phyloP scores from a whole-genome alignment of 2,888 invertebrate genomes.

The Diogma glabrata region DNA sequence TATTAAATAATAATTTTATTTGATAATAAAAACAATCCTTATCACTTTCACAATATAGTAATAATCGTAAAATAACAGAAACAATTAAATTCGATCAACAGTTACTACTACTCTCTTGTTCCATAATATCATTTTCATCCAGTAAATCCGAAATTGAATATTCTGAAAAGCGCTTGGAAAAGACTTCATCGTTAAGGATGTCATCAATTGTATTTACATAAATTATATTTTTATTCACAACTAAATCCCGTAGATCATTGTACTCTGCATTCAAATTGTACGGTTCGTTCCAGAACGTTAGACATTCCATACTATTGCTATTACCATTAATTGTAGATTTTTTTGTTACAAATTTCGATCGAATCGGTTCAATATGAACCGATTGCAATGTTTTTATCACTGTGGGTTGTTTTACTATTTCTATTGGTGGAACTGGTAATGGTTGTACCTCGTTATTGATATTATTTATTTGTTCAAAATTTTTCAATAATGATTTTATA shows the following conservation, averaged over 20 bases:
- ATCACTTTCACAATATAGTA: too few species aligned
- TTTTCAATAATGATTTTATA: constrained; percentile 4
- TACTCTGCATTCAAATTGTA: not conserved
- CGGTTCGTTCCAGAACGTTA: constrained; percentile 2
- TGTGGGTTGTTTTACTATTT: not conserved
- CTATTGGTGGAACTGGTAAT: not conserved
- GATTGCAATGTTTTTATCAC: not conserved
- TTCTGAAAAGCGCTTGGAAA: constrained; percentile 33
- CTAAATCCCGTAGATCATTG: constrained; percentile 1
- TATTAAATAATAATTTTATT: too few species aligned
- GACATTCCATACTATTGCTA: not conserved
- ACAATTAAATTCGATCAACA: too few species aligned
- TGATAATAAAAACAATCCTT: too few species aligned
- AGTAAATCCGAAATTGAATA: constrained; percentile 36
- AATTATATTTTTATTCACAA: not conserved
- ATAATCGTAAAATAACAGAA: too few species aligned
- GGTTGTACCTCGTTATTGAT: too few species aligned
- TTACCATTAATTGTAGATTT: not conserved
- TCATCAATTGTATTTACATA: constrained; percentile 8
- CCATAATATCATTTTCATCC: constrained; percentile 16
- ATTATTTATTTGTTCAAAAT: not conserved
- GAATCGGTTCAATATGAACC: too few species aligned
- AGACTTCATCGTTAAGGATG: constrained; percentile 12
- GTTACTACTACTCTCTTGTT: too few species aligned
- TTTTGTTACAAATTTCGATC: too few species aligned